A percentile compares a stretch with the other conserved stretches of the same genome.
These are phyloP conservation scores for Mirounga angustirostris DNA, from an alignment of 2,113 vertebrate species.

Conservation along the genomic window DNA sequence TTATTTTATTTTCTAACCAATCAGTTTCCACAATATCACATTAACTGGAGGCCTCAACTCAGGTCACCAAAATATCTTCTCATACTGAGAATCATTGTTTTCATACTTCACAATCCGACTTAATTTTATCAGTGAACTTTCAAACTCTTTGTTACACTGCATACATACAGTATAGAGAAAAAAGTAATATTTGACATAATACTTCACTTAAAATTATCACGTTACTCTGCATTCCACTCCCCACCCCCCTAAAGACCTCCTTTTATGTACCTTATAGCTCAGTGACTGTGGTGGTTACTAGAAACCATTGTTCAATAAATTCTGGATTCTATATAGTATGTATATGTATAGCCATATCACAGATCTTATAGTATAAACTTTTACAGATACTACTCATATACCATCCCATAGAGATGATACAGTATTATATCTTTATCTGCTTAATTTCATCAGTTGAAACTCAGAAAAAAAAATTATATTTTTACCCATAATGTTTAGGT, in stretches of 20 bases:
- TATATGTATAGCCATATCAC: neutral
- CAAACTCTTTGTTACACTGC: neutral
- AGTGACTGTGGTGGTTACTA: neutral
- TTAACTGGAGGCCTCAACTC: neutral
- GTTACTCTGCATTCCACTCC: neutral
- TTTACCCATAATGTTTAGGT: neutral
- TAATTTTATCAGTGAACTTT: neutral
- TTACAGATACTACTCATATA: neutral
- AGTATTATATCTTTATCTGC: neutral
- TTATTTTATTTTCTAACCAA: neutral
- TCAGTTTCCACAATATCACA: neutral
- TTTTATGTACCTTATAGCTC: neutral
- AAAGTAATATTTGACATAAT: neutral
- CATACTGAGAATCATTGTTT: neutral
- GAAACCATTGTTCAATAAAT: neutral
- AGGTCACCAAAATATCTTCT: neutral
- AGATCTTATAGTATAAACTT: neutral
- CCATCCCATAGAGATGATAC: neutral
- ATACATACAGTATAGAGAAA: neutral
- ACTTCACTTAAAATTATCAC: neutral
- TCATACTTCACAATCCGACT: neutral
- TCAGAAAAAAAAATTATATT: neutral
- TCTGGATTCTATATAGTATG: neutral
- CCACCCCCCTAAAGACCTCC: neutral
- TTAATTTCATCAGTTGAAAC: neutral